Evolutionary conservation across 1,140 invertebrate genomes (phyloP).

Genomic region (Saxidomus purpurata): DNA sequence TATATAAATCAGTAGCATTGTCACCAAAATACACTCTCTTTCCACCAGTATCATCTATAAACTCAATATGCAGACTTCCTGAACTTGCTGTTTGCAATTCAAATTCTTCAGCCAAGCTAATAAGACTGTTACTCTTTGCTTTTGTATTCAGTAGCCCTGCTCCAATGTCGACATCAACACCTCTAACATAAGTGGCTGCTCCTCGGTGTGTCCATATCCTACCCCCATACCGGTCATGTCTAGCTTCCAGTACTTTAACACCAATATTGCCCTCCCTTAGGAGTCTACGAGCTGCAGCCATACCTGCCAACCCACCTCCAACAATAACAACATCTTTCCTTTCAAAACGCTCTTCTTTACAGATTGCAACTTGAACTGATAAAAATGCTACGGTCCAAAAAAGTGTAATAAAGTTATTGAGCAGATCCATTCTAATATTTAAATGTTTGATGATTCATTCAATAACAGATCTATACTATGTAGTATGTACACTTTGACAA

Average conservation of each 20-base stretch:
- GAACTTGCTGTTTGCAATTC: conserved; percentile 68
- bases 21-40: conserved; percentile 26
- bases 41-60: conserved; percentile 37
- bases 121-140: conserved; percentile 67
- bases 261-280: conserved; percentile 57
- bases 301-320: conserved; percentile 78
- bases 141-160: conserved; percentile 63
- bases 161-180: conserved; percentile 77
- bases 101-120: conserved; percentile 71
- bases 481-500: too few relatives aligned
- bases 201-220: conserved; percentile 74
- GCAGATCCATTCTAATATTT: not conserved
- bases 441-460: too few relatives aligned
- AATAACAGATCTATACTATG: too few relatives aligned
- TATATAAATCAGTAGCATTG: conserved; percentile 40
- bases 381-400: not conserved
- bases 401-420: not conserved
- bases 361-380: not conserved
- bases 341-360: not conserved
- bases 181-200: conserved; percentile 39
- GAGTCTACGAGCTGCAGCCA: conserved; percentile 74
- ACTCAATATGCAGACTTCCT: conserved; percentile 62
- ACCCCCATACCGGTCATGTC: conserved; percentile 75
- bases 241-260: conserved; percentile 76
- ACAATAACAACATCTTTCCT: conserved; percentile 73